phyloP scores from a whole-genome alignment of 1,140 invertebrate species.

The Drosophila leontia region DNA sequence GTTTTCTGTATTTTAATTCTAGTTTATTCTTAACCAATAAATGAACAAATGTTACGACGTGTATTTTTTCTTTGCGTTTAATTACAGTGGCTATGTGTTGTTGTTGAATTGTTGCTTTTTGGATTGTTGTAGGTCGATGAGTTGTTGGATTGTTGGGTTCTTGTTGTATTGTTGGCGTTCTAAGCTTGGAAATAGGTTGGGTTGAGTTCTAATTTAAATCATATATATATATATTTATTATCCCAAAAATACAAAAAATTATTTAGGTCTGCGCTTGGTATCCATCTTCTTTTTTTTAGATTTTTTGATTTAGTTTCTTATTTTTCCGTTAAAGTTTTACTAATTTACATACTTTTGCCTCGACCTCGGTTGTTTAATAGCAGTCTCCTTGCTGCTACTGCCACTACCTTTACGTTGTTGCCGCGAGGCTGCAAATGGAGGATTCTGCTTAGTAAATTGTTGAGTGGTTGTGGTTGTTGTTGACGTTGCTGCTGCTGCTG shows the following conservation, averaged over 20 bases:
- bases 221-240: slow-evolving; percentile 24
- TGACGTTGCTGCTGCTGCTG: slow-evolving; percentile 29
- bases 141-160: slow-evolving; percentile 29
- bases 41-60: slow-evolving; percentile 59
- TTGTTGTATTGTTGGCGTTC: slow-evolving; percentile 32
- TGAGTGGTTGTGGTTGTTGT: slow-evolving; percentile 18
- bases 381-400: slow-evolving; percentile 39
- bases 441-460: slow-evolving; percentile 54
- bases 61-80: slow-evolving; percentile 50
- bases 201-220: slow-evolving; percentile 39
- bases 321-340: slow-evolving; percentile 18
- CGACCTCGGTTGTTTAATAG: slow-evolving; percentile 43
- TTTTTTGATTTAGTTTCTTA: slow-evolving; percentile 22
- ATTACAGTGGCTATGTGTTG: slow-evolving; percentile 66
- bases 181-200: slow-evolving; percentile 42
- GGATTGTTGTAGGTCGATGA: slow-evolving; percentile 22
- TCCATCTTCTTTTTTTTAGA: slow-evolving; percentile 8
- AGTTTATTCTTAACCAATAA: slow-evolving; percentile 62
- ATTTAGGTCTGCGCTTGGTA: slow-evolving; percentile 44
- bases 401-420: slow-evolving; percentile 53
- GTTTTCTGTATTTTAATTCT: slow-evolving; percentile 25
- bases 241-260: slow-evolving; percentile 57
- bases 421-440: slow-evolving; percentile 37
- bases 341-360: slow-evolving; percentile 52
- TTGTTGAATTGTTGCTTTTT: slow-evolving; percentile 33